phyloP scores from a whole-genome alignment of 2,888 invertebrate genomes.

The Geotrupes spiniger region DNA sequence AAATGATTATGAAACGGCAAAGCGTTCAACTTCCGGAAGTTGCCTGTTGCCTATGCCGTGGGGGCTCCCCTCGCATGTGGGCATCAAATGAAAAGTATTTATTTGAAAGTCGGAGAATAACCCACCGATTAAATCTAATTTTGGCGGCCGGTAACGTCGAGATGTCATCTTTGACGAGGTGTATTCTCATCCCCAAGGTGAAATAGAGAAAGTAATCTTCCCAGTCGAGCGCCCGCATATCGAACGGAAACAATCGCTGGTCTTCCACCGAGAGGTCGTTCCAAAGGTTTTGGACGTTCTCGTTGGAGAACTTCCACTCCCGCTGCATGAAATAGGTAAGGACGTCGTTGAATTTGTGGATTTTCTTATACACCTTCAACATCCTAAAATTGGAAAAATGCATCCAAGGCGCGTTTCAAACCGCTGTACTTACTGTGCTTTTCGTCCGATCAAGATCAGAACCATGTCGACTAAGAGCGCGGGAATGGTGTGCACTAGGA shows the following conservation, averaged over 20 bases:
- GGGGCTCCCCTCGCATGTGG: no score
- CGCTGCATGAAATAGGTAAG: constrained; percentile 73
- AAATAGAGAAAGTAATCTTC: constrained; percentile 64
- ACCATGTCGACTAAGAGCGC: constrained; percentile 59
- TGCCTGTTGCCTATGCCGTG: no score
- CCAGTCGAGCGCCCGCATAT: constrained; percentile 72
- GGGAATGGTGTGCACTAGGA: constrained; percentile 61
- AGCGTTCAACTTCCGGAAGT: no score
- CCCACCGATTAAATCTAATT: no score
- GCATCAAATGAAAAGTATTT: no score
- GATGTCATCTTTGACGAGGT: constrained; percentile 74
- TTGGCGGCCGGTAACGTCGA: constrained; percentile 62
- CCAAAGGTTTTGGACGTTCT: constrained; percentile 60
- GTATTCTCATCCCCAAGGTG: constrained; percentile 67
- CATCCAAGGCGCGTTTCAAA: background rate
- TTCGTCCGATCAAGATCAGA: constrained; percentile 48
- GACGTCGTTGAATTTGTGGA: constrained; percentile 73
- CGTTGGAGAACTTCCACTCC: constrained; percentile 55
- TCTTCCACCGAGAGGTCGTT: constrained; percentile 49
- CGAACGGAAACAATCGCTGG: constrained; percentile 65
- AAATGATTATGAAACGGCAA: no score
- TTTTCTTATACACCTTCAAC: constrained; percentile 72
- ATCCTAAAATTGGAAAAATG: constrained; percentile 57
- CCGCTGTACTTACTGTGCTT: constrained; percentile 50
- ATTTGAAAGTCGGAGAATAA: no score